Evolutionary conservation across 2,888 invertebrate genomes (phyloP).

Genomic region (Drosophila emarginata): DNA sequence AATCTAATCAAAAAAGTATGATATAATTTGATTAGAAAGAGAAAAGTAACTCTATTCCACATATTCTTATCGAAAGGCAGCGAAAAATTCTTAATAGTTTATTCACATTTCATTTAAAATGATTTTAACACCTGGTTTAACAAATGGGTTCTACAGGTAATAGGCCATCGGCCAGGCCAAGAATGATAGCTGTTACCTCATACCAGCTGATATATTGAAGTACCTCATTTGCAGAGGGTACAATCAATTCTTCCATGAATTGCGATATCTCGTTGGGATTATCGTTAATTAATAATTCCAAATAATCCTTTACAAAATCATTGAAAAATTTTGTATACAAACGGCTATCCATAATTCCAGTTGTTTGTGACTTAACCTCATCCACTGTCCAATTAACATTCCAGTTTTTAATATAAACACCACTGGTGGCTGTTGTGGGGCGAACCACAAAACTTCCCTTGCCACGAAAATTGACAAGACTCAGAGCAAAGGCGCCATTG

Average conservation of each 20-base stretch:
- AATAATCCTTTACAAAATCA: slow-evolving; percentile 62
- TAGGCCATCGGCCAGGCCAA: slow-evolving; percentile 60
- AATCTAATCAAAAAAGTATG: slow-evolving; percentile 49
- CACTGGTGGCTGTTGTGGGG: slow-evolving; percentile 50
- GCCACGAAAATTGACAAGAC: slow-evolving; percentile 60
- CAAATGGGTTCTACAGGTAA: slow-evolving; percentile 66
- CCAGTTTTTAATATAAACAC: slow-evolving; percentile 60
- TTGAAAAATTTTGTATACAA: slow-evolving; percentile 62
- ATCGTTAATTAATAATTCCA: slow-evolving; percentile 67
- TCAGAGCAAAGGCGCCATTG: slow-evolving; percentile 63
- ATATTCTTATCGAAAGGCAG: background rate
- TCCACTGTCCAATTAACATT: slow-evolving; percentile 63
- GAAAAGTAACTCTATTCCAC: background rate
- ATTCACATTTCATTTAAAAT: background rate
- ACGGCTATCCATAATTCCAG: slow-evolving; percentile 64
- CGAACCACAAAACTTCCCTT: slow-evolving; percentile 71
- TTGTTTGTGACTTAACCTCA: slow-evolving; percentile 58
- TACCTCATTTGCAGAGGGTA: slow-evolving; percentile 54
- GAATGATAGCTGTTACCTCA: slow-evolving; percentile 64
- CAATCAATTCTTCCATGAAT: slow-evolving; percentile 59
- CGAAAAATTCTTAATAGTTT: background rate
- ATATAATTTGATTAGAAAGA: background rate
- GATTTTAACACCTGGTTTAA: slow-evolving; percentile 34
- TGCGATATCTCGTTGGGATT: slow-evolving; percentile 58
- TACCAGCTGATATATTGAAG: slow-evolving; percentile 61